Conservation (phyloP, 2,797 vertebrate species). For the Cossypha heuglini region DNA sequence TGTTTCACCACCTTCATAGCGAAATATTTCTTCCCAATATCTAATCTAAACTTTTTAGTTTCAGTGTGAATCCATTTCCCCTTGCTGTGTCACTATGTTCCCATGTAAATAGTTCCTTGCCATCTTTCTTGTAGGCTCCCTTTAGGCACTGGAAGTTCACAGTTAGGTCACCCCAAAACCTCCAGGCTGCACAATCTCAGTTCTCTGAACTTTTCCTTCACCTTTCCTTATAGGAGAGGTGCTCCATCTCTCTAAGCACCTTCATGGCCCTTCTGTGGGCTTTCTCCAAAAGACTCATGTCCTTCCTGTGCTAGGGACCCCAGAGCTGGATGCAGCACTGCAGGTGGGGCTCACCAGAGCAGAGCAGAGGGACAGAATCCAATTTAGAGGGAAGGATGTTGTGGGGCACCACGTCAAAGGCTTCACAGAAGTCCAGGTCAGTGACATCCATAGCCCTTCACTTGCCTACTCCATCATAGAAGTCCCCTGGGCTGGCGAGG, state of each 20-base stretch:
- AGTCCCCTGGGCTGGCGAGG: not conserved
- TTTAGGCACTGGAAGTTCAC: not conserved
- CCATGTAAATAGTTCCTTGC: not conserved
- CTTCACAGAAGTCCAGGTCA: not conserved
- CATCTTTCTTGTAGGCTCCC: not conserved
- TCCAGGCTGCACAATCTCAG: not conserved
- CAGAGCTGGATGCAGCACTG: not conserved
- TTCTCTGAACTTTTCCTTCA: not conserved
- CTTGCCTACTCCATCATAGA: not conserved
- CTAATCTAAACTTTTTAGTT: not conserved
- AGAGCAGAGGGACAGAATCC: not conserved
- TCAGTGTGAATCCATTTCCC: not conserved
- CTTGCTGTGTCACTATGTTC: not conserved
- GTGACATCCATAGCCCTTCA: not conserved
- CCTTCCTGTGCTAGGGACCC: not conserved
- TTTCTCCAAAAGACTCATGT: accelerated
- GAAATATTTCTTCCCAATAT: not conserved
- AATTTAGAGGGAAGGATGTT: not conserved
- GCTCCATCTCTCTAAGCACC: not conserved
- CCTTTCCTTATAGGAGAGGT: not conserved
- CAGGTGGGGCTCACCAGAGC: not conserved
- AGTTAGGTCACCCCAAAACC: not conserved
- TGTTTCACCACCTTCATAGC: not conserved
- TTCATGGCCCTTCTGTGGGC: not conserved
- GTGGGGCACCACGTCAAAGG: not conserved